Evolutionary conservation across 2,888 invertebrate species (phyloP).

Genomic region (Tetragnatha montana): DNA sequence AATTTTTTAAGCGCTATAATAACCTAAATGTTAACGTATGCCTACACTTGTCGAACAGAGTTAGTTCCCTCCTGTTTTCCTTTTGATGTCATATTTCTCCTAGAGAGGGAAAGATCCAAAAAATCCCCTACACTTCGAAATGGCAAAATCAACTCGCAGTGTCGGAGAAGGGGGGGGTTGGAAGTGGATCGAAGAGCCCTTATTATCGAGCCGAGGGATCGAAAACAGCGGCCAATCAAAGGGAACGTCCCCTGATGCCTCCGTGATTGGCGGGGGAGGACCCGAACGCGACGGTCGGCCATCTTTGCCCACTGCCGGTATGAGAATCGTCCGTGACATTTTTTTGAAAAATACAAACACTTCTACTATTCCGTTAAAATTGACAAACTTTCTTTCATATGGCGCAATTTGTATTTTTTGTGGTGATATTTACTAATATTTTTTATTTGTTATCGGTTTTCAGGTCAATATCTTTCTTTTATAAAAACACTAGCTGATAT

Average conservation of each 20-base stretch:
- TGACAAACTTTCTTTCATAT: too few relatives aligned
- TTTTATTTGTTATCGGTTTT: too few relatives aligned
- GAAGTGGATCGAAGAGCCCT: neutral
- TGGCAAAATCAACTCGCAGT: neutral
- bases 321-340: too few relatives aligned
- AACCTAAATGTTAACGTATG: too few relatives aligned
- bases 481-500: too few relatives aligned
- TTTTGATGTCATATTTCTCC: neutral
- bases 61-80: neutral
- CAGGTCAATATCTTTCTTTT: too few relatives aligned
- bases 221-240: constrained; percentile 56
- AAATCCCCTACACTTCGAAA: neutral
- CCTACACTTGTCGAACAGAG: neutral
- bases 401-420: too few relatives aligned
- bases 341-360: too few relatives aligned
- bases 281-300: constrained; percentile 19
- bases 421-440: too few relatives aligned
- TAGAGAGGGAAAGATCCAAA: neutral
- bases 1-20: too few relatives aligned
- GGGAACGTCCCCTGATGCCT: constrained; percentile 53
- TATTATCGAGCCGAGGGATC: constrained; percentile 4
- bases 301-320: neutral
- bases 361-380: too few relatives aligned
- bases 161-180: neutral
- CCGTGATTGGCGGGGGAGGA: constrained; percentile 48